Base-by-base conservation (phyloP, 2,113 vertebrate species). In the Nothobranchius furzeri region DNA sequence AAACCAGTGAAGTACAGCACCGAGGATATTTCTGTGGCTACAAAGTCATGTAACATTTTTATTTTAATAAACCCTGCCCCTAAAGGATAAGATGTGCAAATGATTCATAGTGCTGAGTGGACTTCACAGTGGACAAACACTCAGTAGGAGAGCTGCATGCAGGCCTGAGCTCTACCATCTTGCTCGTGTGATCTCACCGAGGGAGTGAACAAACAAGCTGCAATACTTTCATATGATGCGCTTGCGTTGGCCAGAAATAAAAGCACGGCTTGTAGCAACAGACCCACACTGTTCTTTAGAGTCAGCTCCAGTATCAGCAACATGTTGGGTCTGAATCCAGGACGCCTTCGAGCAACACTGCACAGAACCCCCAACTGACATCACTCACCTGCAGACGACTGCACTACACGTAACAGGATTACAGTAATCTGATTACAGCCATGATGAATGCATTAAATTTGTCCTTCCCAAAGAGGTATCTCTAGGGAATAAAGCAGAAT, bases 191-290 rank as follows among this genome's bases (percentile, higher is more conserved):
- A 87, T 86, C 83, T 81, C 76, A 85, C 81, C 75, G 3, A 71
- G 79, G 83, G 85, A 80, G 52, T 74, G 82, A 87, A 79, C 88
- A 88, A 85, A 89, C 85, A 74, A 66, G 76, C 83, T 60, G 61
- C 76, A 55, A 30, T n/a, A 58, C 79, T 83, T 85, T 85, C 70
- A 83, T 87, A 81, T 77, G 47, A 65, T 68, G 76, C 70, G 75
- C 81, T 64, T 68, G 69, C 50, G 70, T 84, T 86, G 86, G 86
- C 81, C 64, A 60, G 70, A 68, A 89, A 89, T 86, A 64, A 87
- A 90, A 85, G 84, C 36, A 47, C 72, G 54, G 81, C 85, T 91
- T 69, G 73, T 73, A 85, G 85, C 84, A 64, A 80, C 68, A 77
- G 84, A 73, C 82, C 83, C 80, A 82, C 84, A 83, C 76, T 78